Conservation (phyloP, 2,113 vertebrate species). For the Mustelus asterias region DNA sequence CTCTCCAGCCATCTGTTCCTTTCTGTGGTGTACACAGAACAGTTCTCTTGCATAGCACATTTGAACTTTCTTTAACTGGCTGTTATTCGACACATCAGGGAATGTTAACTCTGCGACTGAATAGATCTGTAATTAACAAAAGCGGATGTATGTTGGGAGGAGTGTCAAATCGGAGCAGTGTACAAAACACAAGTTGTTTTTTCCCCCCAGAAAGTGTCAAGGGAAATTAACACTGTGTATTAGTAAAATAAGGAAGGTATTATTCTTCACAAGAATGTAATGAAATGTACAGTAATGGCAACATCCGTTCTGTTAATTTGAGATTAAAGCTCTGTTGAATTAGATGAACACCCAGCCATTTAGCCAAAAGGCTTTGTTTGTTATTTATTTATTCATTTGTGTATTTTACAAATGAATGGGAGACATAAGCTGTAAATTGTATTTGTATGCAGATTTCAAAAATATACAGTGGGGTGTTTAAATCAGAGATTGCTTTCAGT, state of each 20-base stretch:
- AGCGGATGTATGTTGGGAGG: slow-evolving; percentile 18
- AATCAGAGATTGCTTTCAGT: background rate
- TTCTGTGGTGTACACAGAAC: background rate
- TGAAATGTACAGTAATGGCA: slow-evolving; percentile 24
- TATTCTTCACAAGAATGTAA: slow-evolving; percentile 31
- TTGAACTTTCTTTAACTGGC: slow-evolving; percentile 30
- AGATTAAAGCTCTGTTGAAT: slow-evolving; percentile 24
- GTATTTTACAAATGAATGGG: slow-evolving; percentile 30
- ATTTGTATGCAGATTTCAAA: background rate
- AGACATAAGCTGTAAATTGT: background rate
- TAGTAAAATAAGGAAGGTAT: slow-evolving; percentile 32
- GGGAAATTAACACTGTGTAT: slow-evolving; percentile 11
- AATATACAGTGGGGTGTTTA: background rate
- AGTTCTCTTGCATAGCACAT: background rate
- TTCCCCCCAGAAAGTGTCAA: background rate
- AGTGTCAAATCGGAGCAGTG: background rate
- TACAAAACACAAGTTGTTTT: slow-evolving; percentile 20
- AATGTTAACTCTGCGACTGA: background rate
- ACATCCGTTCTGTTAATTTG: slow-evolving; percentile 12
- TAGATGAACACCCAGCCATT: slow-evolving; percentile 25
- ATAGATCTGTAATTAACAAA: background rate
- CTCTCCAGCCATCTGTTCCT: background rate
- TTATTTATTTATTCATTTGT: slow-evolving; percentile 33
- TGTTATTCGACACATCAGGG: slow-evolving; percentile 10
- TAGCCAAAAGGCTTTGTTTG: slow-evolving; percentile 5